Evolutionary conservation across 2,113 vertebrate species (phyloP).

Genomic region (Urocynchramus pylzowi): DNA sequence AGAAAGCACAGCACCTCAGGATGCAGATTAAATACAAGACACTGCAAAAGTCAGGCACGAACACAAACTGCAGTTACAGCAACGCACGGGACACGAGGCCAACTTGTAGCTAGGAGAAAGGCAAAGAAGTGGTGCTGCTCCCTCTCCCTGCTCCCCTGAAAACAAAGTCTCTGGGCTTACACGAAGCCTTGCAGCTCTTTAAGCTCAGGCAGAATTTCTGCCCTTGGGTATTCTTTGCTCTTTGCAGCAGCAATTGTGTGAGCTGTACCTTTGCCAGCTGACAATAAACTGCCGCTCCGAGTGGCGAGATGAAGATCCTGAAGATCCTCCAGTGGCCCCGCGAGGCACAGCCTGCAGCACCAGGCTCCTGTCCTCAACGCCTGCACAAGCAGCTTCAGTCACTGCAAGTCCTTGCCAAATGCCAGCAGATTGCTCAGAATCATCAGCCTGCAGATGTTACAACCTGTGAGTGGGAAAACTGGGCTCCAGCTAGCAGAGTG

Average conservation of each 20-base stretch:
- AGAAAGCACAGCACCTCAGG: background rate
- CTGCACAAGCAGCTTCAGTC: background rate
- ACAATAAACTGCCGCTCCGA: accelerated
- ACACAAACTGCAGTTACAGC: background rate
- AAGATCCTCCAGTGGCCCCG: background rate
- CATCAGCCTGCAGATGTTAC: background rate
- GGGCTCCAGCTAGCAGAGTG: accelerated
- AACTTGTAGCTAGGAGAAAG: background rate
- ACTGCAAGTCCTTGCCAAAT: background rate
- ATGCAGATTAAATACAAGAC: background rate
- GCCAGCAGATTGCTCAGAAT: background rate
- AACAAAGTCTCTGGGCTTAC: background rate
- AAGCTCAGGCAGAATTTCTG: background rate
- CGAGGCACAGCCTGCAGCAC: background rate
- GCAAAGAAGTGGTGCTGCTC: background rate
- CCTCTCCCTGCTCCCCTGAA: background rate
- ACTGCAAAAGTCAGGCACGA: background rate
- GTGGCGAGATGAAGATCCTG: accelerated
- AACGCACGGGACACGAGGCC: accelerated
- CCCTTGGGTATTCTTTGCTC: accelerated
- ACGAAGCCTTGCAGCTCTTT: background rate
- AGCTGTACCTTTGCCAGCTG: background rate
- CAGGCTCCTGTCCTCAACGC: background rate
- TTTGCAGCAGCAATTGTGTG: background rate
- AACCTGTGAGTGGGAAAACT: background rate